These are phyloP conservation scores for Diabrotica undecimpunctata DNA, from an alignment of 1,140 invertebrate species.

Conservation along the genomic window DNA sequence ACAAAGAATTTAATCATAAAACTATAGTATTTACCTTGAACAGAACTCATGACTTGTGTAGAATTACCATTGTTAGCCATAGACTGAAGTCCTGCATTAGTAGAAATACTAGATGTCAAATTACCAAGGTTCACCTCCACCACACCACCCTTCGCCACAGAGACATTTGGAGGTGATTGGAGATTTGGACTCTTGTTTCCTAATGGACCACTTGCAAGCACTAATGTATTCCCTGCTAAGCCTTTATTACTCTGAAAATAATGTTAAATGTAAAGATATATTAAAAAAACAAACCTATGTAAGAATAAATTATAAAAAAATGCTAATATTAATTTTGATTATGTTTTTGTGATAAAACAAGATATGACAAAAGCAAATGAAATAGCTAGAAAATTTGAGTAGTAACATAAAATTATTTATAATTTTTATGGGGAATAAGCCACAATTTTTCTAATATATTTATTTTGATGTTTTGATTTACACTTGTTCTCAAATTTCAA, in stretches of 20 bases:
- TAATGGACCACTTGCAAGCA: slow-evolving; percentile 65
- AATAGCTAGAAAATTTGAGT: too few species aligned
- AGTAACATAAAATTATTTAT: too few species aligned
- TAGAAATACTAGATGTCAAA: slow-evolving; percentile 59
- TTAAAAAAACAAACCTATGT: slow-evolving; percentile 11
- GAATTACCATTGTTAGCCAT: slow-evolving; percentile 61
- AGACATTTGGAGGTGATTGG: slow-evolving; percentile 76
- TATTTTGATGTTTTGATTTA: too few species aligned
- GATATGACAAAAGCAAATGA: slow-evolving; percentile 3
- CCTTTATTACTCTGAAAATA: slow-evolving; percentile 64
- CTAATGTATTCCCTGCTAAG: slow-evolving; percentile 65
- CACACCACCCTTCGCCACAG: slow-evolving; percentile 55
- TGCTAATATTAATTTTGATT: background rate
- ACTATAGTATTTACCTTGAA: slow-evolving; percentile 52
- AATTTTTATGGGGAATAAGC: too few species aligned
- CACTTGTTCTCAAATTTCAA: too few species aligned
- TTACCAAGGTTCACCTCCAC: slow-evolving; percentile 57
- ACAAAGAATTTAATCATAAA: too few species aligned
- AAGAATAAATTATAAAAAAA: background rate
- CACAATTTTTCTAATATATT: too few species aligned
- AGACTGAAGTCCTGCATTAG: slow-evolving; percentile 53
- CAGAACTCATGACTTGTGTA: slow-evolving; percentile 61
- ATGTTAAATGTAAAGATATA: slow-evolving; percentile 14
- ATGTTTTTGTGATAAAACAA: background rate
- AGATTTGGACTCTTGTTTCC: slow-evolving; percentile 77